Percentiles rank a stretch among this genome's conserved stretches.
These are phyloP conservation scores for Aradophagus sp. DNA, from an alignment of 1,140 invertebrate species.

Conservation along the genomic window DNA sequence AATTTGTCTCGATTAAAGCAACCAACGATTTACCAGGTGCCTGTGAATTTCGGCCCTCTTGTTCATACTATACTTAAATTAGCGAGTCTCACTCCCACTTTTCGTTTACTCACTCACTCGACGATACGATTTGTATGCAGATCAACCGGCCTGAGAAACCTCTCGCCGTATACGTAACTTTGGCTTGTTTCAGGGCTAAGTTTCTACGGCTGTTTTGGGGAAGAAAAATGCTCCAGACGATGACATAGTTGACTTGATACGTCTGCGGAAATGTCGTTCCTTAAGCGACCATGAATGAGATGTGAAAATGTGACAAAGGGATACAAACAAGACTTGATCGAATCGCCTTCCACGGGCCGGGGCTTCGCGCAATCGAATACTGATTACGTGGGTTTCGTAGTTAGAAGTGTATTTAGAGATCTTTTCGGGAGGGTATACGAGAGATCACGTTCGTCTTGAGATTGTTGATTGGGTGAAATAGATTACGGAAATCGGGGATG, in stretches of 20 bases:
- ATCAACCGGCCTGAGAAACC: slow-evolving; percentile 32
- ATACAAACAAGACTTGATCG: too few species aligned
- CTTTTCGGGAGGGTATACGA: too few species aligned
- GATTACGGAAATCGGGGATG: too few species aligned
- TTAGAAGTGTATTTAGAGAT: too few species aligned
- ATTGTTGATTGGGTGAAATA: too few species aligned
- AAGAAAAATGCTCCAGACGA: slow-evolving; percentile 7
- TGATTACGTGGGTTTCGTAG: too few species aligned
- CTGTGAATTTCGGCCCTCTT: slow-evolving; percentile 24
- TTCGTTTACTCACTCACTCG: slow-evolving; percentile 22
- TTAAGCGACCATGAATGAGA: slow-evolving; percentile 1
- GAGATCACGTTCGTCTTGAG: too few species aligned
- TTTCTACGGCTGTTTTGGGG: slow-evolving; percentile 32
- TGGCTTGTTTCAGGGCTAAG: slow-evolving; percentile 24
- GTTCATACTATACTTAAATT: slow-evolving; percentile 34
- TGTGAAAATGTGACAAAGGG: slow-evolving; percentile 28
- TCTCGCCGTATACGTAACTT: slow-evolving; percentile 28
- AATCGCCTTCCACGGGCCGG: too few species aligned
- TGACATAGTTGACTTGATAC: slow-evolving; percentile 12
- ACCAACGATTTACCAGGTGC: slow-evolving; percentile 33
- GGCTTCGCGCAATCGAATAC: too few species aligned
- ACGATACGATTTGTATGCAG: slow-evolving; percentile 37
- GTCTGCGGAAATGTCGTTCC: slow-evolving; percentile 7
- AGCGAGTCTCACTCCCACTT: too few species aligned
- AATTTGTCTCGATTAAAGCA: slow-evolving; percentile 53